Conservation (phyloP, 1,140 invertebrate species). For the Augochlora pura region DNA sequence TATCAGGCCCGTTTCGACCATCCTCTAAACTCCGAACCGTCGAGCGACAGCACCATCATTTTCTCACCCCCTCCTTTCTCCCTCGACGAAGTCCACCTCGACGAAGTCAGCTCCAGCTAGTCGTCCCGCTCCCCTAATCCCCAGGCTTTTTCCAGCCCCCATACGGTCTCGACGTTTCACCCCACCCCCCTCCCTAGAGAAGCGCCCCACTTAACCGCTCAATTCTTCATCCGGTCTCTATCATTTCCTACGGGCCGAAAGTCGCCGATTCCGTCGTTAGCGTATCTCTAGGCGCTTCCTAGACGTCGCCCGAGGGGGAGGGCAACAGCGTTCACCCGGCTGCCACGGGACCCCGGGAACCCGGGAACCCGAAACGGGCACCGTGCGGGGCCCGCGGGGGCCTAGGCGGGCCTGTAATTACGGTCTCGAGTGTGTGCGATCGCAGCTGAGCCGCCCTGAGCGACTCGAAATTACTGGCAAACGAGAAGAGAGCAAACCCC, state of each 20-base stretch:
- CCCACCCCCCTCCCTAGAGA: background rate
- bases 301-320: constrained; percentile 70
- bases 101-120: too few species aligned
- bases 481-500: constrained; percentile 78
- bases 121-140: too few species aligned
- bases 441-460: constrained; percentile 73
- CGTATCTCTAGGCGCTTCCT: constrained; percentile 65
- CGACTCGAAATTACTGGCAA: constrained; percentile 78
- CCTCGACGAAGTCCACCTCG: too few species aligned
- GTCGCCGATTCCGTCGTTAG: constrained; percentile 32
- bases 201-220: background rate
- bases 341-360: too few species aligned
- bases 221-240: background rate
- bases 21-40: too few species aligned
- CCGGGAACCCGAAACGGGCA: too few species aligned
- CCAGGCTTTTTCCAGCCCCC: background rate
- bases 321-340: background rate
- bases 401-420: constrained; percentile 75
- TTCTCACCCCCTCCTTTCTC: too few species aligned
- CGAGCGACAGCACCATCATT: too few species aligned
- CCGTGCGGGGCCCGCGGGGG: background rate
- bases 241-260: background rate
- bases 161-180: background rate
- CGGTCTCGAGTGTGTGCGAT: constrained; percentile 61
- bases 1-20: too few species aligned